Evolutionary conservation across 2,888 invertebrate species (phyloP), one percentile per base, ranked within the genome.

Genomic region (Drosophila paramelanica): DNA sequence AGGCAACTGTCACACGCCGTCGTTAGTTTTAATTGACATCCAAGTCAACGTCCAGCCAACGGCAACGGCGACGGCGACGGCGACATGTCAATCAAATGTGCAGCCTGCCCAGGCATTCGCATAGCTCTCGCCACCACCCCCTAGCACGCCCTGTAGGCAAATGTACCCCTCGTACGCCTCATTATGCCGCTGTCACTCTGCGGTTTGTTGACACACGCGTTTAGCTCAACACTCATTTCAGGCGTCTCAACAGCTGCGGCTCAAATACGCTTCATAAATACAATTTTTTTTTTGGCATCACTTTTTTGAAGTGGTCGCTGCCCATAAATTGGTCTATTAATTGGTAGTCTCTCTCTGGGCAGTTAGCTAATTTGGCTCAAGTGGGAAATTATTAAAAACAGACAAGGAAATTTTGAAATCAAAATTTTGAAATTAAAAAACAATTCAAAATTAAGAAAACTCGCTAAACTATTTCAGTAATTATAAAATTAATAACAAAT

Each of bases 11-110:
- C 87, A 72, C 73, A 74, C 74, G 70, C 50, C 75, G 83, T 89
- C 83, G 85, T 88, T 82, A 77, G 89, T 84, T 90, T 91, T 81
- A 91, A 90, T 91, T 91, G 90, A 91, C 90, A 84, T 82, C 80
- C 88, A 90, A 91, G 91, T 92, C 91, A 92, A 89, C 91, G 91
- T 86, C 80, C 88, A 85, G 82, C 81, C 85, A 70, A 78, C 81
- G 79, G 62, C 85, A 68, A 78, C 81, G 79, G 62, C 79, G 1
- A 20, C 3, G 20, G 20, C 20, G 3, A 20, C 20, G 79, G 62
- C 79, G 79, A 91, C 91, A 87, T 91, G 91, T 91, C 91, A 91
- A 91, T 92, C 91, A 91, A 90, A 73, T 60, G 58, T 66, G 74
- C 77, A 73, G 69, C 62, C 51, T 56, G 17, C 31, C 53, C 38